A percentile compares a stretch with the other conserved stretches of the same genome.
Evolutionary conservation across 2,888 invertebrate species (phyloP).

Genomic region (Parnassius mnemosyne): DNA sequence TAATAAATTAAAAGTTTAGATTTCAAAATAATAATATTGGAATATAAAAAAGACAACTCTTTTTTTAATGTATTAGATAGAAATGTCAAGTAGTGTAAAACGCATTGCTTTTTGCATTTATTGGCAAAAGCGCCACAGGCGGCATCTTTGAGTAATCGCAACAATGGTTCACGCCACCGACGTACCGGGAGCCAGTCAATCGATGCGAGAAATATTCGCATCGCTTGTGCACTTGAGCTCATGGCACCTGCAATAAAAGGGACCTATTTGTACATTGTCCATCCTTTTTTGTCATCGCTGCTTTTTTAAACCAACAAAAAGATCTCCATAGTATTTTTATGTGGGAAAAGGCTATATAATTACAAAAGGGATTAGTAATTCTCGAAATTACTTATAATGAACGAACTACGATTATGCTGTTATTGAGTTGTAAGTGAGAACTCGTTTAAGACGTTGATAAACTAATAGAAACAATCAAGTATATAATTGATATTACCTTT

Average conservation of each 20-base stretch:
- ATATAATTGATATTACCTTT: neutral
- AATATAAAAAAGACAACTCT: too few relatives aligned
- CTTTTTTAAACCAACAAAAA: constrained; percentile 51
- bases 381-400: constrained; percentile 48
- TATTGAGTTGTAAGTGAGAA: constrained; percentile 45
- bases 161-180: constrained; percentile 57
- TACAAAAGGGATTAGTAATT: constrained; percentile 48
- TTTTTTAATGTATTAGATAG: neutral
- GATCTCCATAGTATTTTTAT: constrained; percentile 34
- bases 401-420: constrained; percentile 45
- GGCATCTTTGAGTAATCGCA: constrained; percentile 57
- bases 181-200: constrained; percentile 42
- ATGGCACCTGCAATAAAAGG: constrained; percentile 71
- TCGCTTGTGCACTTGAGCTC: constrained; percentile 70
- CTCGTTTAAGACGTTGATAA: constrained; percentile 26
- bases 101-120: constrained; percentile 6
- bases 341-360: constrained; percentile 49
- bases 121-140: constrained; percentile 38
- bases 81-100: constrained; percentile 23
- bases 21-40: too few relatives aligned
- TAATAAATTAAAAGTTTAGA: too few relatives aligned
- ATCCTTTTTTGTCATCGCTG: constrained; percentile 41
- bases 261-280: constrained; percentile 42
- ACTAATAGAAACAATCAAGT: constrained; percentile 18
- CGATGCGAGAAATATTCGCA: constrained; percentile 60